Evolutionary conservation across 2,888 invertebrate genomes (phyloP).

Genomic region (Panorpa germanica): DNA sequence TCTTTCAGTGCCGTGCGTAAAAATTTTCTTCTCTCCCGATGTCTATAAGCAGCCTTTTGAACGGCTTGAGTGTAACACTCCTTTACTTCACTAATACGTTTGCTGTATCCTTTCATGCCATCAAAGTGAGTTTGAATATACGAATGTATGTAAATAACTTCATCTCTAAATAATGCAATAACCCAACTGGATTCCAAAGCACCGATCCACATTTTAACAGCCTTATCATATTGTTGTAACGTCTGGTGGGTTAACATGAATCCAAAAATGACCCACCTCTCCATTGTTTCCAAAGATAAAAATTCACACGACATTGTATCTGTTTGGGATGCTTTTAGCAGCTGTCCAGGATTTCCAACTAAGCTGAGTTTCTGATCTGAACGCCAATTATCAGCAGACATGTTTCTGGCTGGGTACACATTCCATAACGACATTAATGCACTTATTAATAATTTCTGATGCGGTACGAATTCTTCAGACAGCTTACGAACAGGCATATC

Average conservation of each 20-base stretch:
- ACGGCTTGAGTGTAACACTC: constrained; percentile 83
- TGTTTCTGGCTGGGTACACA: constrained; percentile 76
- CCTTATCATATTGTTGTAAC: constrained; percentile 60
- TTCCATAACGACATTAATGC: constrained; percentile 77
- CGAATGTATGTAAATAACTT: constrained; percentile 88
- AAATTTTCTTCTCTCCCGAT: constrained; percentile 91
- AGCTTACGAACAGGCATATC: constrained; percentile 89
- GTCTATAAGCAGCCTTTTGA: constrained; percentile 78
- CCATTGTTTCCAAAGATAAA: constrained; percentile 84
- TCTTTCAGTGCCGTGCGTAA: constrained; percentile 89
- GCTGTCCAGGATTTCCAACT: constrained; percentile 83
- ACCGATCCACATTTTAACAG: constrained; percentile 77
- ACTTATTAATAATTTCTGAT: constrained; percentile 67
- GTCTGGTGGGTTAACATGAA: constrained; percentile 79
- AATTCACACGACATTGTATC: constrained; percentile 97
- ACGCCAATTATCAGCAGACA: constrained; percentile 87
- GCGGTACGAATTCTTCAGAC: constrained; percentile 91
- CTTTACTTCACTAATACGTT: constrained; percentile 87
- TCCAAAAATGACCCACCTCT: constrained; percentile 94
- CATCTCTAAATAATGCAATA: constrained; percentile 86
- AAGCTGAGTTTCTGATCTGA: constrained; percentile 84
- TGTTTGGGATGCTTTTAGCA: constrained; percentile 85
- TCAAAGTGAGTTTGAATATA: constrained; percentile 90
- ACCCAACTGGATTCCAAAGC: constrained; percentile 91
- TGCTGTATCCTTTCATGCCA: constrained; percentile 82